Evolutionary conservation across 2,888 invertebrate genomes (phyloP).

Genomic region (Stomorhina lunata): DNA sequence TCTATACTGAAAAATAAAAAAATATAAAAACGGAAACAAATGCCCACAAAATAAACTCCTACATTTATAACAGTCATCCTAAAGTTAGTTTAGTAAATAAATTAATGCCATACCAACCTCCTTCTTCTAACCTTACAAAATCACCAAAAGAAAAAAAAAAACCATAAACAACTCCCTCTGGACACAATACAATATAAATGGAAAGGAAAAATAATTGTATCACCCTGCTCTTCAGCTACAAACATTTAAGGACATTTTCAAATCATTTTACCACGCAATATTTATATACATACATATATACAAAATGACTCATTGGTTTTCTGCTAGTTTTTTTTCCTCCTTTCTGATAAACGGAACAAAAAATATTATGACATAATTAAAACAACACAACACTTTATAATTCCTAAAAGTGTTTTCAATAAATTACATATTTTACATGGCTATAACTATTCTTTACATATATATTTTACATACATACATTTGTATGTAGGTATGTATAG

Average conservation of each 20-base stretch:
- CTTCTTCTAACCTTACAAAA: no score
- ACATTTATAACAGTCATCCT: not conserved
- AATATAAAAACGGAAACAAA: slow-evolving; percentile 31
- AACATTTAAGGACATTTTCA: slow-evolving; percentile 54
- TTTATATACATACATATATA: not conserved
- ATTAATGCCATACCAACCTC: not conserved
- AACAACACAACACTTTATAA: slow-evolving; percentile 51
- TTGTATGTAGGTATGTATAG: not conserved
- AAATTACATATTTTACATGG: no score
- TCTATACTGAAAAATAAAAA: not conserved
- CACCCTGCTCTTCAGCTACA: no score
- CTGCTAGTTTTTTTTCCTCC: not conserved
- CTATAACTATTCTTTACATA: not conserved
- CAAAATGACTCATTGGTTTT: slow-evolving; percentile 57
- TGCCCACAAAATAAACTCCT: slow-evolving; percentile 10
- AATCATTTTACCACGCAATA: slow-evolving; percentile 53
- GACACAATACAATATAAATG: slow-evolving; percentile 18
- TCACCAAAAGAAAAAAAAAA: no score
- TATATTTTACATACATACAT: not conserved
- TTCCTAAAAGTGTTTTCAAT: slow-evolving; percentile 10
- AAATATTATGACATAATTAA: slow-evolving; percentile 58
- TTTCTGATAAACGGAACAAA: slow-evolving; percentile 31
- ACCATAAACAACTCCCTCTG: slow-evolving; percentile 43
- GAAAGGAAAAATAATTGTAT: not conserved
- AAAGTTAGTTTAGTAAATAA: no score